phyloP scores from a whole-genome alignment of 1,140 invertebrate genomes.

The Apis florea region DNA sequence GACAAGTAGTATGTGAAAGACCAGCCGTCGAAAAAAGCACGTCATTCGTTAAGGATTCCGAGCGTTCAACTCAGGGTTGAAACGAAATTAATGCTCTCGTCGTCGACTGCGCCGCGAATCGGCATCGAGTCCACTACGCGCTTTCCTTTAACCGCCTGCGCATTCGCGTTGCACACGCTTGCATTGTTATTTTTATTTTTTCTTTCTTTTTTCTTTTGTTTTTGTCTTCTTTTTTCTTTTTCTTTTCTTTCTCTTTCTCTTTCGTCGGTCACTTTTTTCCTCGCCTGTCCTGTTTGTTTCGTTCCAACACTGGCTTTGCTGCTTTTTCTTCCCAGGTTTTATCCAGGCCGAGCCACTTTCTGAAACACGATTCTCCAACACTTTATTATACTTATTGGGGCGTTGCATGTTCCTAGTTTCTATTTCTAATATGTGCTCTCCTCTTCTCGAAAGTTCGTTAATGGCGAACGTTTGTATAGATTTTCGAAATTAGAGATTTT shows the following conservation, averaged over 20 bases:
- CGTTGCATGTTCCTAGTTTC: too few relatives aligned
- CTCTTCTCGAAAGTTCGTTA: not conserved
- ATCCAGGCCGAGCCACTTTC: not conserved
- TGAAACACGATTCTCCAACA: slow-evolving; percentile 20
- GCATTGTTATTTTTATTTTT: not conserved
- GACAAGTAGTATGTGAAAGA: slow-evolving; percentile 32
- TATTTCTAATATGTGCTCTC: slow-evolving; percentile 5
- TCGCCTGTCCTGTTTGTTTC: slow-evolving; percentile 8
- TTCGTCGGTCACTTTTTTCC: not conserved
- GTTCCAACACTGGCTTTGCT: not conserved
- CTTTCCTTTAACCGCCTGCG: not conserved
- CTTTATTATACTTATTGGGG: too few relatives aligned
- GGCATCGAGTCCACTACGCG: slow-evolving; percentile 7
- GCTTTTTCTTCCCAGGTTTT: not conserved
- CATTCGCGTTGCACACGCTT: not conserved
- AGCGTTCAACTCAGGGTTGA: slow-evolving; percentile 44
- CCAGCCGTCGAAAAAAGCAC: slow-evolving; percentile 27
- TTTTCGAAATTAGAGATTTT: not conserved
- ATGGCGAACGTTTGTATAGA: not conserved
- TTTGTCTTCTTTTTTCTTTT: not conserved
- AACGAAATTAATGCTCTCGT: slow-evolving; percentile 44
- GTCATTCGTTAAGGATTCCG: slow-evolving; percentile 42
- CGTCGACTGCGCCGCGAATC: slow-evolving; percentile 1
- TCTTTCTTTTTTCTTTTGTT: not conserved
- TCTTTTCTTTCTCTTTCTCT: not conserved